phyloP scores from a whole-genome alignment of 2,113 vertebrate species.

The Polypterus senegalus region DNA sequence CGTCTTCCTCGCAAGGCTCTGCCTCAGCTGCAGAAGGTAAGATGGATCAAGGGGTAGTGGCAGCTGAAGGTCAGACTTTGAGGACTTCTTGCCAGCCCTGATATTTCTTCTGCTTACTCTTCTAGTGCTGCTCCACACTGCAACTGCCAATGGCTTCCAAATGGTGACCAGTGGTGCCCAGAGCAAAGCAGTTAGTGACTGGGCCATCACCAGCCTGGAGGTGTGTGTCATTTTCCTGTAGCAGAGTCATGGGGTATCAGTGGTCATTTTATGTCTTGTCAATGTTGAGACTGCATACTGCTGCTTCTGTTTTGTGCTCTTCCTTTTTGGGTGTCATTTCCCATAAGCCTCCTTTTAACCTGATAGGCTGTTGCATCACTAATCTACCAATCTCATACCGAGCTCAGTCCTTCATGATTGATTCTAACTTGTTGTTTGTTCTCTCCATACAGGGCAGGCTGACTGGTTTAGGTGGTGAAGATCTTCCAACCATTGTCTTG shows the following conservation, averaged over 20 bases:
- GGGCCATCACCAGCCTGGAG: conserved; percentile 94
- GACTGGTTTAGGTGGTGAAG: conserved; percentile 85
- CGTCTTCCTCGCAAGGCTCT: conserved; percentile 75
- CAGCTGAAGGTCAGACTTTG: background rate
- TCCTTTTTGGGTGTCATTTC: no score
- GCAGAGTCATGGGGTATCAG: background rate
- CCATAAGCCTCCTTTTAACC: no score
- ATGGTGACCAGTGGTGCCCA: conserved; percentile 95
- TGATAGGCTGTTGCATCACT: no score
- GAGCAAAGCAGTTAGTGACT: conserved; percentile 90
- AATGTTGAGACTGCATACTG: background rate
- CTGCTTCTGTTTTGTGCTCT: background rate
- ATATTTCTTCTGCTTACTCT: background rate
- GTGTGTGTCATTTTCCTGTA: conserved; percentile 43
- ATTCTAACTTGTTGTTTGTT: background rate
- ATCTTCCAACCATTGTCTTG: conserved; percentile 85
- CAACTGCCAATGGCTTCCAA: conserved; percentile 95
- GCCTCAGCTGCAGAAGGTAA: conserved; percentile 88
- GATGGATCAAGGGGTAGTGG: background rate
- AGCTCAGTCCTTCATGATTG: background rate
- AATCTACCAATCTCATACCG: no score
- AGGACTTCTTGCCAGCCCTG: background rate
- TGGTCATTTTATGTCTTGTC: background rate
- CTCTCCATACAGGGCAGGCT: conserved; percentile 64
- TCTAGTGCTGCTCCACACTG: conserved; percentile 82